Percentiles rank a stretch among this genome's conserved stretches.
These are phyloP conservation scores for Yponomeuta sedellus DNA, from an alignment of 2,888 invertebrate genomes.

Conservation along the genomic window DNA sequence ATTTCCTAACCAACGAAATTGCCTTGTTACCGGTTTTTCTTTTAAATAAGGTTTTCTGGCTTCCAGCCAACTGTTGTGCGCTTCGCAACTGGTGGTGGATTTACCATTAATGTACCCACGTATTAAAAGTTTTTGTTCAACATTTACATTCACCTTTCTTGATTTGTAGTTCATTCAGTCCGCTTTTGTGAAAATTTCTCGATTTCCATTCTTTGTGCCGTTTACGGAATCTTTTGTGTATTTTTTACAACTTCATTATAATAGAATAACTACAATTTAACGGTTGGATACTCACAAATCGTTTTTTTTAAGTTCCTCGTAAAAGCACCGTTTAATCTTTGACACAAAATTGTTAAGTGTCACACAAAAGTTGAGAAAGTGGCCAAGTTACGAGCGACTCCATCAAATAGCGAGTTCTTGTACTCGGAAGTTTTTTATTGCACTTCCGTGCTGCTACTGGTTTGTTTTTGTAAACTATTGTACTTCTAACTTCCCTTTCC, in stretches of 20 bases:
- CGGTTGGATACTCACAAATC: not conserved
- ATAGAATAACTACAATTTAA: not conserved
- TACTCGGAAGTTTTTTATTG: slow-evolving; percentile 40
- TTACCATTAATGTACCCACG: slow-evolving; percentile 46
- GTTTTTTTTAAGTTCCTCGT: not conserved
- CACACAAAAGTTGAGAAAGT: slow-evolving; percentile 31
- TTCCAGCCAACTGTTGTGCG: slow-evolving; percentile 44
- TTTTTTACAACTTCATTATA: not conserved
- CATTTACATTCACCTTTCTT: slow-evolving; percentile 35
- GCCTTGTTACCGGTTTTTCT: slow-evolving; percentile 56
- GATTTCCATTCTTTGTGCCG: not conserved
- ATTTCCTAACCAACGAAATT: slow-evolving; percentile 42
- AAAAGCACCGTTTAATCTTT: slow-evolving; percentile 6
- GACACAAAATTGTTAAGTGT: slow-evolving; percentile 7
- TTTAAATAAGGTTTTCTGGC: slow-evolving; percentile 65
- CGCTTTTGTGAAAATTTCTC: not conserved
- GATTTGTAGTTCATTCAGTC: slow-evolving; percentile 4
- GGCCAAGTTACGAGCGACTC: slow-evolving; percentile 34
- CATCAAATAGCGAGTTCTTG: slow-evolving; percentile 41
- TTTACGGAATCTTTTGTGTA: not conserved
- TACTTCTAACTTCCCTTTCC: slow-evolving; percentile 27
- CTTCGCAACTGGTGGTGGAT: slow-evolving; percentile 68
- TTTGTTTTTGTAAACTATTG: slow-evolving; percentile 58
- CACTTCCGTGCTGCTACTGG: slow-evolving; percentile 37
- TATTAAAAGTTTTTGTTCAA: slow-evolving; percentile 51